These are phyloP conservation scores for Saccostrea echinata DNA, from an alignment of 1,140 invertebrate species.

Conservation along the genomic window DNA sequence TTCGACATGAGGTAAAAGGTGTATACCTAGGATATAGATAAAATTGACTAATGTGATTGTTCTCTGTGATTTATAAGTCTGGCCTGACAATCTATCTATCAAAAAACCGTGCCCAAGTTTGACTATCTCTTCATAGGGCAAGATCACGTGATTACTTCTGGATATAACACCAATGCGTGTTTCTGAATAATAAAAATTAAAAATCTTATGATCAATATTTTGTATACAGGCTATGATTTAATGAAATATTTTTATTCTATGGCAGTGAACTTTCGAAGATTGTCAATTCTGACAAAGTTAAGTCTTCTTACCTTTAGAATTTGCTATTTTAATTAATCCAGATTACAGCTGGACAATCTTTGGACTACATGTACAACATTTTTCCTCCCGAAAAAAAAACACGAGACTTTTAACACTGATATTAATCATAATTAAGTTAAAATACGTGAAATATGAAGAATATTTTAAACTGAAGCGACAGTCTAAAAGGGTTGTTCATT, in stretches of 20 bases:
- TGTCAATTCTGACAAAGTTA: not conserved
- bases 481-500: conserved; percentile 19
- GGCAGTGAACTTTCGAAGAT: conserved; percentile 26
- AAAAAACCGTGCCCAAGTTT: conserved; percentile 28
- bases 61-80: conserved; percentile 15
- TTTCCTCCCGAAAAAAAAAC: not conserved
- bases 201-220: conserved; percentile 34
- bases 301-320: not conserved
- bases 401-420: not conserved
- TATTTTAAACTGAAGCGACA: conserved; percentile 4
- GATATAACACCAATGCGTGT: not conserved
- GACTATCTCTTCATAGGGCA: not conserved
- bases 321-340: not conserved
- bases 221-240: conserved; percentile 6
- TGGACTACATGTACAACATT: not conserved
- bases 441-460: conserved; percentile 17
- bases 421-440: conserved; percentile 1
- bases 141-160: conserved; percentile 2
- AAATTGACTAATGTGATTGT: conserved; percentile 32
- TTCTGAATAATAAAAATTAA: conserved; percentile 19
- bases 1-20: not conserved
- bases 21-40: conserved; percentile 18
- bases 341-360: not conserved
- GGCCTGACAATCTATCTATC: conserved; percentile 4
- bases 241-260: conserved; percentile 4